A percentile compares a stretch with the other conserved stretches of the same genome.
Evolutionary conservation across 1,140 invertebrate genomes (phyloP).

Genomic region (Holcopasites calliopsidis): DNA sequence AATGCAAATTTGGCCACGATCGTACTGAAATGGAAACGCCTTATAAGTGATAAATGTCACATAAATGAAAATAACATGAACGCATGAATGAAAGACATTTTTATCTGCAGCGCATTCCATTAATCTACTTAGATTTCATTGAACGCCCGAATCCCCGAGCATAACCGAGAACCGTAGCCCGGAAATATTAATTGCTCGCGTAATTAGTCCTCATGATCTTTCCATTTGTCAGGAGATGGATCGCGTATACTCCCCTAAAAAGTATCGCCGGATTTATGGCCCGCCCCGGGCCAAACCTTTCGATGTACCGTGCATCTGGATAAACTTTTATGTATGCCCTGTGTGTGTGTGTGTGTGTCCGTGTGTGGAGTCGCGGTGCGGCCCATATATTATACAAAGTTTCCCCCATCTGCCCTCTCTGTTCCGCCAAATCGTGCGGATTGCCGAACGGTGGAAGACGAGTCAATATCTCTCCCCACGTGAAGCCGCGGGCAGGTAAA

Average conservation of each 20-base stretch:
- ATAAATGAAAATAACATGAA: no score
- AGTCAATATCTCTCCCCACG: slow-evolving; percentile 69
- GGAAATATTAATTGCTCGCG: slow-evolving; percentile 22
- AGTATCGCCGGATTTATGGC: slow-evolving; percentile 31
- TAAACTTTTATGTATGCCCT: no score
- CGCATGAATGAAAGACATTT: no score
- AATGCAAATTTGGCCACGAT: slow-evolving; percentile 22
- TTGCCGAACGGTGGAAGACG: slow-evolving; percentile 60
- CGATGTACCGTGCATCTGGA: slow-evolving; percentile 39
- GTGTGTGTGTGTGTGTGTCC: neutral
- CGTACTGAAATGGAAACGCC: neutral
- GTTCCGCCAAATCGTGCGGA: slow-evolving; percentile 39
- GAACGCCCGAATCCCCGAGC: neutral
- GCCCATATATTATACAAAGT: slow-evolving; percentile 67
- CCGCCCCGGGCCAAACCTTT: slow-evolving; percentile 10
- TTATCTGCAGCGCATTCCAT: no score
- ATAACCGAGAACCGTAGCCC: neutral
- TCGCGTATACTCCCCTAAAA: slow-evolving; percentile 35
- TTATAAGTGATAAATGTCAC: no score
- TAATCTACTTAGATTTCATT: no score
- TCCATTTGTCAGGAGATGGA: slow-evolving; percentile 32
- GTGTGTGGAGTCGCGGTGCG: neutral
- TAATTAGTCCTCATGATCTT: slow-evolving; percentile 41
- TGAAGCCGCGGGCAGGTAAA: slow-evolving; percentile 68
- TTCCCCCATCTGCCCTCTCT: slow-evolving; percentile 29